These are phyloP conservation scores for Microctenopoma lineatum DNA, from an alignment of 2,797 vertebrate genomes.

Conservation along the genomic window DNA sequence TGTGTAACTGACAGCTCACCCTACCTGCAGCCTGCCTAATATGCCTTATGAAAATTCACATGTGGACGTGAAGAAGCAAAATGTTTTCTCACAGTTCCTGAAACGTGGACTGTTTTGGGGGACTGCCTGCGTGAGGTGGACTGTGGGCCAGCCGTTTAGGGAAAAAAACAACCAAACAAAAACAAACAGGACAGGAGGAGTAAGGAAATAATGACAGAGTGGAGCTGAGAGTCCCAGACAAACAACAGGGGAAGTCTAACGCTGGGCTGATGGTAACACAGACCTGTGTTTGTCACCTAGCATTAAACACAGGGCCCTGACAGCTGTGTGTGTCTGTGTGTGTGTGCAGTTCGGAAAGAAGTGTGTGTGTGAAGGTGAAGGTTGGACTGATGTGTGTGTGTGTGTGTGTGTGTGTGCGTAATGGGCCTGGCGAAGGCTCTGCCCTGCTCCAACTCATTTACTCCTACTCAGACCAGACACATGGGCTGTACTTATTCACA, in stretches of 20 bases:
- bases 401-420: constrained; percentile 12
- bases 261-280: constrained; percentile 49
- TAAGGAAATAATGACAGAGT: constrained; percentile 53
- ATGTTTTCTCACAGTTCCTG: background rate
- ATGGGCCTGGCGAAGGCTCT: constrained; percentile 33
- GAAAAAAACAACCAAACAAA: constrained; percentile 1
- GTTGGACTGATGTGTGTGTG: constrained; percentile 6
- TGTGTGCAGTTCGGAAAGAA: constrained; percentile 6
- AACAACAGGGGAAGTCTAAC: constrained; percentile 56
- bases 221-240: constrained; percentile 49
- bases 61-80: constrained; percentile 1
- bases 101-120: background rate
- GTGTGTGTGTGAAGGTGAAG: constrained; percentile 12
- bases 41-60: constrained; percentile 16
- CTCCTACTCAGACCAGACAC: constrained; percentile 52
- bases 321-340: constrained; percentile 44
- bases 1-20: constrained; percentile 10
- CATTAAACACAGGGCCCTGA: constrained; percentile 54
- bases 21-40: background rate
- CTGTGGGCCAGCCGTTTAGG: background rate
- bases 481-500: constrained; percentile 31
- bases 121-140: background rate
- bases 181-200: constrained; percentile 22
- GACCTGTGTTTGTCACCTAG: constrained; percentile 68
- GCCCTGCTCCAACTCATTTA: constrained; percentile 61